Base-by-base conservation (phyloP, 2,888 invertebrate genomes). In the Bellardia pandia region DNA sequence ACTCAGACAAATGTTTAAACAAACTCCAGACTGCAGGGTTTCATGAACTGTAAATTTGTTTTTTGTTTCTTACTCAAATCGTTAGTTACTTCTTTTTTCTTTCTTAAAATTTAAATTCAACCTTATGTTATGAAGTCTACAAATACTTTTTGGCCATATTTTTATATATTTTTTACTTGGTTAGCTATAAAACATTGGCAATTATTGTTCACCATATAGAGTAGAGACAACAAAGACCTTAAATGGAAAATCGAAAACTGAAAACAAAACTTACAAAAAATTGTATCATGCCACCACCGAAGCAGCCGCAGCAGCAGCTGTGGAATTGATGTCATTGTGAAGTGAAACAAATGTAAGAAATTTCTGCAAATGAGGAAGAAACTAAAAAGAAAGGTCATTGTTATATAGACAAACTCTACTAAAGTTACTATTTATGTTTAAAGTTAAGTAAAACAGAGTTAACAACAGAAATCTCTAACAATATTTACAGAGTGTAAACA, bases 171-270 rank as follows among this genome's bases (percentile, higher is more conserved):
- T 53, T 53, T 53, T 53, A n/a, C 3, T 51, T 51, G 2, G 11
- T 14, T 51, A 9, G 16, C 0, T 11, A n/a, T 7, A 60, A 69
- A 60, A n/a, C 16, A 60, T 45, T 42, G 13, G 13, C n/a, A 42
- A 64, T 80, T 80, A 72, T 64, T 53, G 33, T 80, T 64, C 45
- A 72, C 5, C 3, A 45, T 0, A 33, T 53, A 72, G 37, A 37
- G 37, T 37, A 5, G 37, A 37, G 72, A 75, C 62, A 51, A 72
- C 45, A 76, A 85, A 76, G 51, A 71, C 75, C 64, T 60, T 60
- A 60, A 56, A 66, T 56, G 3, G 33, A 23, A 76, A 53, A 53
- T 23, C 2, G 14, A 16, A 76, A 76, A 51, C 37, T 13, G 6
- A 48, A n/a, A 8, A 33, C 14, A 13, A 30, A 4, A 30, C 3